phyloP scores from a whole-genome alignment of 2,797 vertebrate species.

The Morus bassanus region DNA sequence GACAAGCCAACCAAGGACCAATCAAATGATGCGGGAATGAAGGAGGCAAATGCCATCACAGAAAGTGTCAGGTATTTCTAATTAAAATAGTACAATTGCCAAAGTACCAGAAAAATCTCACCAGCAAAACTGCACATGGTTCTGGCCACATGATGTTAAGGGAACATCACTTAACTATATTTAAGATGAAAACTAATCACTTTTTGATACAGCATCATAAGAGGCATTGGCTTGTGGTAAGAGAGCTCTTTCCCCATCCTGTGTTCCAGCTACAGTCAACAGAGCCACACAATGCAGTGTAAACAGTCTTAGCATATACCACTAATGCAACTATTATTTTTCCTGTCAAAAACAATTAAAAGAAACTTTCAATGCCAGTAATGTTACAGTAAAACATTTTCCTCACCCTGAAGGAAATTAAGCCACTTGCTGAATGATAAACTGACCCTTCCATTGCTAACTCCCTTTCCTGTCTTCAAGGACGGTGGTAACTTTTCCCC shows the following conservation, averaged over 20 bases:
- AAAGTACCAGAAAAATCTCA: background rate
- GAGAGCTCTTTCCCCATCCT: background rate
- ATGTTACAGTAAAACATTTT: background rate
- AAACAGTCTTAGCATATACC: background rate
- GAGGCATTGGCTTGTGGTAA: background rate
- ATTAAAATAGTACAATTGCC: background rate
- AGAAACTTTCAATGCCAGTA: background rate
- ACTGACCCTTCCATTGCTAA: background rate
- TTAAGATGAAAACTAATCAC: background rate
- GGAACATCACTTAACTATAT: background rate
- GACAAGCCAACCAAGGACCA: background rate
- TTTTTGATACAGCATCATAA: background rate
- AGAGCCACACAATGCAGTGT: background rate
- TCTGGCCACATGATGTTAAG: background rate
- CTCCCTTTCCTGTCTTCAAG: background rate
- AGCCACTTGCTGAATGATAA: background rate
- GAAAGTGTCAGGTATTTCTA: background rate
- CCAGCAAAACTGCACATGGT: background rate
- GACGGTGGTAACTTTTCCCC: background rate
- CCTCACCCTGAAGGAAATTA: background rate
- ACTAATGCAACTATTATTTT: background rate
- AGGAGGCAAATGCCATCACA: background rate
- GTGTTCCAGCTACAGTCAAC: background rate
- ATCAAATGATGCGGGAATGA: rapidly evolving
- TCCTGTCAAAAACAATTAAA: background rate